These are phyloP conservation scores for Lordiphosa andalusiaca DNA, from an alignment of 2,888 invertebrate genomes.

Conservation along the genomic window DNA sequence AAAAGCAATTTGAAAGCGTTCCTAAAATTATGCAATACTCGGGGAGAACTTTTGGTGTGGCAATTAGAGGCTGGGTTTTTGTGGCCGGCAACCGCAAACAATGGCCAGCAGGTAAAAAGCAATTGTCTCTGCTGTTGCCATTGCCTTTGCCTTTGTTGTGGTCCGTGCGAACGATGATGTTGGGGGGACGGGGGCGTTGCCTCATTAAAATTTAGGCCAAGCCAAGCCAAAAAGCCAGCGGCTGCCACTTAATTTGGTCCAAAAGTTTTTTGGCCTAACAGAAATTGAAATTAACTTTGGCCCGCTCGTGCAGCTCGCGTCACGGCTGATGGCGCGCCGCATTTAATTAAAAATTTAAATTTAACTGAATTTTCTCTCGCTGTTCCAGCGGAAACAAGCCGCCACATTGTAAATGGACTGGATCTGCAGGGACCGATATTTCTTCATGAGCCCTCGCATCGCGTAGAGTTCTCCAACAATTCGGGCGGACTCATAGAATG, in stretches of 20 bases:
- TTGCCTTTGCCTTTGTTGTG: constrained; percentile 61
- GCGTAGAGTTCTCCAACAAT: constrained; percentile 89
- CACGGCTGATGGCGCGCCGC: constrained; percentile 22
- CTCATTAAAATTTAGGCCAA: constrained; percentile 76
- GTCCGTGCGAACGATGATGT: constrained; percentile 34
- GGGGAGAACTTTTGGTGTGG: constrained; percentile 23
- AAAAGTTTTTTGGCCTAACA: constrained; percentile 51
- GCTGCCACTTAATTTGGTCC: constrained; percentile 55
- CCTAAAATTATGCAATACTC: constrained; percentile 63
- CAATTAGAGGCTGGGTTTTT: constrained; percentile 39
- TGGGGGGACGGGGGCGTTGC: constrained; percentile 26
- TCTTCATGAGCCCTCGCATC: constrained; percentile 86
- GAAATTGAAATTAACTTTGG: constrained; percentile 74
- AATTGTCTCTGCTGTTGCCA: constrained; percentile 62
- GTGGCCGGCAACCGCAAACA: constrained; percentile 39
- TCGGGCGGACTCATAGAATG: constrained; percentile 87
- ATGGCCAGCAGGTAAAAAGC: constrained; percentile 71
- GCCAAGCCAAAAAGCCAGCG: constrained; percentile 24
- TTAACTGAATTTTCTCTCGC: constrained; percentile 24
- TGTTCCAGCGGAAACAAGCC: constrained; percentile 54
- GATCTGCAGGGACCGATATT: constrained; percentile 87
- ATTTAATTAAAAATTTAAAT: constrained; percentile 66
- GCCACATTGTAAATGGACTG: constrained; percentile 78
- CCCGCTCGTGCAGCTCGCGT: constrained; percentile 29
- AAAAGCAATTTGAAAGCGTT: constrained; percentile 62